Evolutionary conservation across 2,888 invertebrate species (phyloP), one percentile per base, ranked within the genome.

Genomic region (Aleiodes leptofemur): DNA sequence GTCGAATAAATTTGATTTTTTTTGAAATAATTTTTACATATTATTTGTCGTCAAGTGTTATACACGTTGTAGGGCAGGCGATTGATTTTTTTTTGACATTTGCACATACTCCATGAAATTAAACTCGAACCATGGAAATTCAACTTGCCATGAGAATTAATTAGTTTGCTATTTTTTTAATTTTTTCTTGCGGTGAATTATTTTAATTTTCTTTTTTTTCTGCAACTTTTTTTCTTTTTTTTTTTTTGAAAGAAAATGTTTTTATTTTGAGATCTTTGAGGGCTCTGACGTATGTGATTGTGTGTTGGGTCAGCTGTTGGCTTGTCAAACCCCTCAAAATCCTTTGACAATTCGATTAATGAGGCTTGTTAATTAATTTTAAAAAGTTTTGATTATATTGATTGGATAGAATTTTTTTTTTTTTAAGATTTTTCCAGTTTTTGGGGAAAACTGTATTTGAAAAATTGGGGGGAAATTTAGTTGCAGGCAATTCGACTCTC

Each of bases 11-110:
- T 14, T 14, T 6, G 34, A 6, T 55, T 55, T 55, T 16, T 55
- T 55, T 55, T 38, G 2, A 23, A 23, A 13, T 8, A 11, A 9
- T 14, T 38, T 61, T 61, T 1, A 34, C 4, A 23, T n/a, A 16
- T 6, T 38, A 38, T 34, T 14, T 7, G 38, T n/a, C 38, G n/a
- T n/a, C n/a, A 16, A n/a, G 38, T 56, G 56, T 56, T 16, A 23
- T 43, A 43, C 16, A 56, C 56, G 56, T 56, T 56, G 56, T 16
- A 56, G 23, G 29, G 34, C 7, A 16, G 64, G 43, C 8, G 16
- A 64, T 64, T 43, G 64, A 64, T 64, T 64, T 64, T 64, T 34
- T 64, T 59, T 64, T 64, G 64, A 64, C 64, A 64, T 64, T 48
- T 64, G 43, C 23, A 64, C 16, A 16, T 4, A 16, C n/a, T 14